phyloP scores from a whole-genome alignment of 2,888 invertebrate genomes.

The Ligdia adustata region DNA sequence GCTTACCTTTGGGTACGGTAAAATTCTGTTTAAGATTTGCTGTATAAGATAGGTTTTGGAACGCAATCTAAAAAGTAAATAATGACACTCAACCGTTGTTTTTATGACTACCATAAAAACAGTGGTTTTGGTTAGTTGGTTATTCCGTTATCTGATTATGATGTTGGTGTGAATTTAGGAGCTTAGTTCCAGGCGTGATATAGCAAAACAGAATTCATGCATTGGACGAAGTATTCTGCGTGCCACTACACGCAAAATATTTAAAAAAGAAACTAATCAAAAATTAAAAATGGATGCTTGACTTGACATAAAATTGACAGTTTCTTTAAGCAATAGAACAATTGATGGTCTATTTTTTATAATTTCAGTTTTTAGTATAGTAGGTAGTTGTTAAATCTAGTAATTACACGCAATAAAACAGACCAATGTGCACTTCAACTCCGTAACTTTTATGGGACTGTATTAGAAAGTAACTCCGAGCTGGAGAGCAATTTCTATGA shows the following conservation, averaged over 20 bases:
- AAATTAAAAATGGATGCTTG: conserved; percentile 20
- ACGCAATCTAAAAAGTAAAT: no score
- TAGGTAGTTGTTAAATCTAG: conserved; percentile 18
- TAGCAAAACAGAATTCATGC: no score
- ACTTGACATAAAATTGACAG: conserved; percentile 51
- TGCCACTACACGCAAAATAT: not conserved
- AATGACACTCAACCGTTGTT: no score
- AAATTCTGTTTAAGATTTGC: no score
- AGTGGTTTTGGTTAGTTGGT: no score
- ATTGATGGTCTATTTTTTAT: conserved; percentile 65
- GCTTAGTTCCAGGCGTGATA: no score
- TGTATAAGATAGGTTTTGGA: no score
- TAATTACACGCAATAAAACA: conserved; percentile 28
- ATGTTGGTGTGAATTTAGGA: no score
- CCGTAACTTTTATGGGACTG: conserved; percentile 58
- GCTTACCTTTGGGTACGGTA: no score
- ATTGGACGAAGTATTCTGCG: no score
- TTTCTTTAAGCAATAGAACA: conserved; percentile 64
- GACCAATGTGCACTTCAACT: conserved; percentile 50
- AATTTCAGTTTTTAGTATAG: conserved; percentile 55
- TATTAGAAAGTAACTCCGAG: conserved; percentile 55
- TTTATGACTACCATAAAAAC: no score
- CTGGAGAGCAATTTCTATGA: conserved; percentile 78
- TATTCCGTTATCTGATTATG: no score
- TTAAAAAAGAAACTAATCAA: not conserved